phyloP scores from a whole-genome alignment of 2,888 invertebrate genomes.

The Lithosia quadra region DNA sequence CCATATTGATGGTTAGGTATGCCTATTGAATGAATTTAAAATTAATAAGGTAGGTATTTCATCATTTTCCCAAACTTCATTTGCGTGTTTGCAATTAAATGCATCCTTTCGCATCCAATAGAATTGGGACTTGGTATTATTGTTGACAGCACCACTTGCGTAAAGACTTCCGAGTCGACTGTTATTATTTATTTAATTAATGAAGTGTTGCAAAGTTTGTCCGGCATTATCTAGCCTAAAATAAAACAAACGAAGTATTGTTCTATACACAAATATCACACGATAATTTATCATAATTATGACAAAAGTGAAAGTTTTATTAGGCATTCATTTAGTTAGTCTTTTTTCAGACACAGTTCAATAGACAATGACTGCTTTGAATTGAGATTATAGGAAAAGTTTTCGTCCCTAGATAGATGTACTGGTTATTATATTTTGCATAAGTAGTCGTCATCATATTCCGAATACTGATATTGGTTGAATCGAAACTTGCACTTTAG shows the following conservation, averaged over 20 bases:
- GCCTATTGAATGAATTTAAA: neutral
- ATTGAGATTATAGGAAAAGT: neutral
- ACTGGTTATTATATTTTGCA: neutral
- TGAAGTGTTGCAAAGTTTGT: neutral
- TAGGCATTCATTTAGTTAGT: conserved; percentile 1
- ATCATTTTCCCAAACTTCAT: too few relatives aligned
- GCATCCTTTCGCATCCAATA: neutral
- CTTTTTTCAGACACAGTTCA: neutral
- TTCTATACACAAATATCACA: conserved; percentile 11
- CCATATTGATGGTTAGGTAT: neutral
- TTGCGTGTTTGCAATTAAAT: neutral
- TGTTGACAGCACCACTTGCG: neutral
- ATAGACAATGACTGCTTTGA: conserved; percentile 2
- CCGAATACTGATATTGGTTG: neutral
- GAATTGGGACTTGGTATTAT: neutral
- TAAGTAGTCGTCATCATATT: neutral
- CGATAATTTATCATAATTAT: conserved; percentile 9
- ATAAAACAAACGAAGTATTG: neutral
- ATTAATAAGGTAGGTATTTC: neutral
- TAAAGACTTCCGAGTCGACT: neutral
- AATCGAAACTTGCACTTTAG: neutral
- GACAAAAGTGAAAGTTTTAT: conserved; percentile 18
- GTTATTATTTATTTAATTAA: neutral
- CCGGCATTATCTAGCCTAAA: neutral
- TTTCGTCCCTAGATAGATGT: neutral